These are phyloP conservation scores for Gonocerus acuteangulatus DNA, from an alignment of 2,888 invertebrate species.

Conservation along the genomic window DNA sequence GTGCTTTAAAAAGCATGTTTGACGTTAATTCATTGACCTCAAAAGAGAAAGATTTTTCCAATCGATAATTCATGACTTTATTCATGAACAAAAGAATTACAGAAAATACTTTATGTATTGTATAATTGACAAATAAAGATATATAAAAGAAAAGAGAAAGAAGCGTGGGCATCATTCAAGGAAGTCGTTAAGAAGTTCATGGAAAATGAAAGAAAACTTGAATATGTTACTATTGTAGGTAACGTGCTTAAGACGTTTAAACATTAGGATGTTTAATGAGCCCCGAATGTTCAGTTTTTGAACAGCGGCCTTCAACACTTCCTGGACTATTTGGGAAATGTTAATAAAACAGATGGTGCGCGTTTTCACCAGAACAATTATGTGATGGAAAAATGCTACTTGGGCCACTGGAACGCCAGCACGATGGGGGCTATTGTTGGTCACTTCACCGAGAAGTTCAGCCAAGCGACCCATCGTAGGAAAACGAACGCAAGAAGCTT, in stretches of 20 bases:
- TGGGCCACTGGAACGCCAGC: background rate
- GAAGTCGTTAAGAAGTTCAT: background rate
- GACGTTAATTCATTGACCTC: too few species aligned
- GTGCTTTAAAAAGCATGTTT: too few species aligned
- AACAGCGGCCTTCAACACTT: background rate
- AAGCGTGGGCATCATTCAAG: background rate
- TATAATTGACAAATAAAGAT: too few species aligned
- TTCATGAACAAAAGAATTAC: too few species aligned
- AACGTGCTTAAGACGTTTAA: background rate
- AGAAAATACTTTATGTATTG: too few species aligned
- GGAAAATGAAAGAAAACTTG: background rate
- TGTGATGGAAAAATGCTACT: background rate
- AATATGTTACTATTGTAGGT: background rate
- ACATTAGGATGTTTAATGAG: background rate
- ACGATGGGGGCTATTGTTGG: background rate
- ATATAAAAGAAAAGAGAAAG: too few species aligned
- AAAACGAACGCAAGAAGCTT: too few species aligned
- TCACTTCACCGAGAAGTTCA: background rate
- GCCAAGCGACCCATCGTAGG: background rate
- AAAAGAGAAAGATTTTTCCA: too few species aligned
- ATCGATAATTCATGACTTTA: too few species aligned
- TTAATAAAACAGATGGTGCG: background rate
- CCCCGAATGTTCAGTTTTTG: too few species aligned
- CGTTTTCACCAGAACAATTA: background rate
- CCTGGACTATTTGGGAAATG: background rate